Evolutionary conservation across 2,797 vertebrate species (phyloP).

Genomic region (Dipus sagitta): DNA sequence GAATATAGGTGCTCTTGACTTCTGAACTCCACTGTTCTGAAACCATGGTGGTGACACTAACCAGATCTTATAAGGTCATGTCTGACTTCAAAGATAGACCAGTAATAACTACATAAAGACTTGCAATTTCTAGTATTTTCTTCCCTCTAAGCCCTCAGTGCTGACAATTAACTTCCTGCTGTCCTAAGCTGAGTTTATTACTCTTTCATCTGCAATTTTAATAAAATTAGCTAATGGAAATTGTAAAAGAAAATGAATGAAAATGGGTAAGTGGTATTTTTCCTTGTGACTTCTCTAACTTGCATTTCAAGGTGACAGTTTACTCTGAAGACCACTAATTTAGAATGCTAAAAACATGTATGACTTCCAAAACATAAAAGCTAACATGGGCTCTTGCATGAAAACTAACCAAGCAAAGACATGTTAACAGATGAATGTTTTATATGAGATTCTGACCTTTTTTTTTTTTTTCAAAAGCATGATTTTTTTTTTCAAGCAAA

Average conservation of each 20-base stretch:
- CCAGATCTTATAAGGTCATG: conserved; percentile 68
- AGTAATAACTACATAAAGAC: conserved; percentile 3
- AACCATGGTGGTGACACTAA: conserved; percentile 38
- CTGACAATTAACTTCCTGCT: conserved; percentile 84
- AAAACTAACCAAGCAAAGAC: conserved; percentile 47
- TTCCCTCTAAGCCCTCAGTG: conserved; percentile 71
- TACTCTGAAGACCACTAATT: neutral
- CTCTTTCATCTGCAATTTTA: conserved; percentile 73
- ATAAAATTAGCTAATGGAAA: conserved; percentile 76
- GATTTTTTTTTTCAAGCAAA: conserved; percentile 78
- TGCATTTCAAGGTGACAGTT: conserved; percentile 17
- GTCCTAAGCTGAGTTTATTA: conserved; percentile 72
- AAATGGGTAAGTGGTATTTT: neutral
- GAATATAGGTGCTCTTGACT: conserved; percentile 77
- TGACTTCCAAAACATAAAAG: conserved; percentile 55
- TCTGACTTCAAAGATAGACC: conserved; percentile 73
- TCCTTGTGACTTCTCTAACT: neutral
- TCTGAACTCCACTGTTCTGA: conserved; percentile 69
- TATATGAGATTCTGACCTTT: conserved; percentile 12
- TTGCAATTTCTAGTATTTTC: conserved; percentile 44
- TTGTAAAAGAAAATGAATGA: conserved; percentile 8
- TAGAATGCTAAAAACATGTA: conserved; percentile 50
- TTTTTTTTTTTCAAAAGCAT: conserved; percentile 26
- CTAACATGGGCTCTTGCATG: neutral
- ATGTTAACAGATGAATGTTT: conserved; percentile 61